A percentile compares a stretch with the other conserved stretches of the same genome.
Conservation (phyloP, 2,797 vertebrate genomes). For the Brachyalestes nurse region DNA sequence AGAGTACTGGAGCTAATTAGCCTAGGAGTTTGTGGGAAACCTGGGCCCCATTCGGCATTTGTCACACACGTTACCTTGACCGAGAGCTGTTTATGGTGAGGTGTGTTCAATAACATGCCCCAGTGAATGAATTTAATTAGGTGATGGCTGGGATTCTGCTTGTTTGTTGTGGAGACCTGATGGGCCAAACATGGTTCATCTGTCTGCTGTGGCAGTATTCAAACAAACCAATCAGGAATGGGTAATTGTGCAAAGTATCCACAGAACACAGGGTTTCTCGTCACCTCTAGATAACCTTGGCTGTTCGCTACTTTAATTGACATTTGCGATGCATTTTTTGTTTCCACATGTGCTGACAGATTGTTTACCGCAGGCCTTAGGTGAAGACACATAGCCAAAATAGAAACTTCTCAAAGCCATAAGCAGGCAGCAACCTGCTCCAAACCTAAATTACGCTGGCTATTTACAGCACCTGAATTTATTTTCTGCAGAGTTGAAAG, state of each 20-base stretch:
- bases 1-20: neutral
- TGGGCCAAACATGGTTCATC: constrained; percentile 6
- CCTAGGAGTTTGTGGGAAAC: neutral
- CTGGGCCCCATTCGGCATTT: too few relatives aligned
- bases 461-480: constrained; percentile 51
- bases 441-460: constrained; percentile 45
- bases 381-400: constrained; percentile 63
- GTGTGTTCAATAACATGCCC: neutral
- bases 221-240: constrained; percentile 26
- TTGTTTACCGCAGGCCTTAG: constrained; percentile 56
- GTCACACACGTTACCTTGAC: too few relatives aligned
- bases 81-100: too few relatives aligned
- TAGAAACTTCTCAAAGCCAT: constrained; percentile 59
- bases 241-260: constrained; percentile 27
- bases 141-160: neutral
- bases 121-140: neutral
- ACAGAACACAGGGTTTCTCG: constrained; percentile 52
- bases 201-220: constrained; percentile 31
- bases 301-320: constrained; percentile 56
- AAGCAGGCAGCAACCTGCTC: constrained; percentile 59
- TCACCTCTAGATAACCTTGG: constrained; percentile 66
- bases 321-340: constrained; percentile 55
- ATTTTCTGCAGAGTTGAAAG: constrained; percentile 58
- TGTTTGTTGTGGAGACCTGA: constrained; percentile 26
- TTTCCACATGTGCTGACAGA: constrained; percentile 62